Percentiles rank a stretch among this genome's conserved stretches.
These are phyloP conservation scores for Coremacera marginata DNA, from an alignment of 2,888 invertebrate species.

Conservation along the genomic window DNA sequence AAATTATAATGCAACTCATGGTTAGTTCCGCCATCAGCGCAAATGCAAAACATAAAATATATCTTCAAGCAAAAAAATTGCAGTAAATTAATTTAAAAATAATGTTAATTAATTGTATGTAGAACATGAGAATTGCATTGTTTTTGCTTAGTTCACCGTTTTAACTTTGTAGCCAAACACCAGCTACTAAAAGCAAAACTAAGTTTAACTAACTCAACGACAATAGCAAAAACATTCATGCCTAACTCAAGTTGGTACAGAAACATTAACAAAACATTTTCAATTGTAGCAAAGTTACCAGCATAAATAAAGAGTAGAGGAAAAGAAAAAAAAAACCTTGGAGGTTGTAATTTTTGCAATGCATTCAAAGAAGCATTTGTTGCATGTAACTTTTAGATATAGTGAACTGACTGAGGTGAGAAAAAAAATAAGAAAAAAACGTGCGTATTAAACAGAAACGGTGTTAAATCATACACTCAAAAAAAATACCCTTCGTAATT, in stretches of 20 bases:
- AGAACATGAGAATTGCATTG: slow-evolving; percentile 27
- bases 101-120: slow-evolving; percentile 25
- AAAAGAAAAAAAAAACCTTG: background rate
- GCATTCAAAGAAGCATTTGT: background rate
- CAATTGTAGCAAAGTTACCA: background rate
- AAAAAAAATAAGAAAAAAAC: no score
- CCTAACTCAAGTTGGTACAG: background rate
- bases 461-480: no score
- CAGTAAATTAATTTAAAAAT: slow-evolving; percentile 10
- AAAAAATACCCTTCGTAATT: no score
- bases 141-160: background rate
- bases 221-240: background rate
- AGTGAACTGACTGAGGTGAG: background rate
- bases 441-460: no score
- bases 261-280: background rate
- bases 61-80: background rate
- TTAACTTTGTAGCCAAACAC: background rate
- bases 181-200: background rate
- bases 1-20: no score
- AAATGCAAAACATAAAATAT: background rate
- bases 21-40: background rate
- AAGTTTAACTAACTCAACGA: background rate
- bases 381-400: background rate
- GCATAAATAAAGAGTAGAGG: background rate
- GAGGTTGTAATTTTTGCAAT: background rate